phyloP scores from a whole-genome alignment of 2,888 invertebrate genomes.

The Cephus rjabovi region DNA sequence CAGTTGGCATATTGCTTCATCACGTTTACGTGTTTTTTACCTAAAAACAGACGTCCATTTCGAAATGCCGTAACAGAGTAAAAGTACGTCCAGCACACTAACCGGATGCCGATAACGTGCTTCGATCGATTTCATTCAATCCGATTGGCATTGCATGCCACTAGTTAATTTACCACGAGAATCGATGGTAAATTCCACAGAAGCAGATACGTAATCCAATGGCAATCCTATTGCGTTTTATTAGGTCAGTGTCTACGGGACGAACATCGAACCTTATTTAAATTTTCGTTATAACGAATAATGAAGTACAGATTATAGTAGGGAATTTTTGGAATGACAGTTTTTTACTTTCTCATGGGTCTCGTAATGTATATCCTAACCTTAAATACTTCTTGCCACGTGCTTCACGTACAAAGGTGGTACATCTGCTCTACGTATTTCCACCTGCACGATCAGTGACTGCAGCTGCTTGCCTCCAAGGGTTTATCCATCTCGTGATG shows the following conservation, averaged over 20 bases:
- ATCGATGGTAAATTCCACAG: not conserved
- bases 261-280: not conserved
- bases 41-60: not conserved
- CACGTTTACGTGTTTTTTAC: not conserved
- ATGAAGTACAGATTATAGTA: not conserved
- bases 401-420: slow-evolving; percentile 38
- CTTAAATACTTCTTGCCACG: not conserved
- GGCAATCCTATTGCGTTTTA: not conserved
- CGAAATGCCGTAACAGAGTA: not conserved
- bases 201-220: not conserved
- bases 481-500: slow-evolving; percentile 42
- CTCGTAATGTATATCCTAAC: not conserved
- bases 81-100: not conserved
- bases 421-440: slow-evolving; percentile 56
- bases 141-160: not conserved
- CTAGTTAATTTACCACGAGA: not conserved
- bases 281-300: not conserved
- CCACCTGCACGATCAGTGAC: slow-evolving; percentile 52
- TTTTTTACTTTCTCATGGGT: not conserved
- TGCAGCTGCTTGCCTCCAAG: slow-evolving; percentile 48
- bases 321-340: not conserved
- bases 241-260: not conserved
- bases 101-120: not conserved
- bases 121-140: not conserved
- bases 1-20: not conserved